These are phyloP conservation scores for Peromyscus polionotus DNA, from an alignment of 2,113 vertebrate species.

Conservation along the genomic window DNA sequence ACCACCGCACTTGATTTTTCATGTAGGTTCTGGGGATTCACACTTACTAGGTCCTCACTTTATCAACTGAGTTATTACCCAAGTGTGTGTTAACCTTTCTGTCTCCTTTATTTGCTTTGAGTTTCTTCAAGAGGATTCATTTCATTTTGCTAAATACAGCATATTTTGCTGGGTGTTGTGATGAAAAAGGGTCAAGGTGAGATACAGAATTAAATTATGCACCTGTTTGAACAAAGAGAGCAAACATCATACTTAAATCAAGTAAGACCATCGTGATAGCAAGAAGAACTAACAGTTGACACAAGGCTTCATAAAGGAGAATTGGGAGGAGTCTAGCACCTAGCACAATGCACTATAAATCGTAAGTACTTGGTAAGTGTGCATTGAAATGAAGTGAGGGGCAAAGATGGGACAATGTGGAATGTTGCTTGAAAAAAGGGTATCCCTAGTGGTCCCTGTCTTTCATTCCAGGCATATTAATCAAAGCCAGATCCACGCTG, in stretches of 20 bases:
- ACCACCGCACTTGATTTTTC: background rate
- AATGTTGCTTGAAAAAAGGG: conserved; percentile 23
- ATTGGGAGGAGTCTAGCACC: background rate
- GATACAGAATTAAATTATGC: background rate
- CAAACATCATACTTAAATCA: background rate
- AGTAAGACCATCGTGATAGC: background rate
- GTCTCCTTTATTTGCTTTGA: conserved; percentile 7
- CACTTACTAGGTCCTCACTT: background rate
- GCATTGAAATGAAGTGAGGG: conserved; percentile 40
- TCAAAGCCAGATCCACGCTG: conserved; percentile 16
- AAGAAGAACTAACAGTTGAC: conserved; percentile 33
- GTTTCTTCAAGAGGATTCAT: conserved; percentile 37
- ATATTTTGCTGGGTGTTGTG: conserved; percentile 7
- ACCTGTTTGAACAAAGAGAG: background rate
- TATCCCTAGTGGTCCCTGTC: background rate
- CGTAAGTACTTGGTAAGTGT: conserved; percentile 19
- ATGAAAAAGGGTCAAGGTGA: conserved; percentile 9
- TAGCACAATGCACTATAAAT: conserved; percentile 10
- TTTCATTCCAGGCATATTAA: background rate
- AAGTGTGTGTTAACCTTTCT: background rate
- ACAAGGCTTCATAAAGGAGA: conserved; percentile 18
- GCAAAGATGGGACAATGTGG: background rate
- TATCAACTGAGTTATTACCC: background rate
- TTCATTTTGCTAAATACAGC: conserved; percentile 38
- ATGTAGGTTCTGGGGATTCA: background rate